These are phyloP conservation scores for Lottia scabra DNA, from an alignment of 2,888 invertebrate genomes.

Conservation along the genomic window DNA sequence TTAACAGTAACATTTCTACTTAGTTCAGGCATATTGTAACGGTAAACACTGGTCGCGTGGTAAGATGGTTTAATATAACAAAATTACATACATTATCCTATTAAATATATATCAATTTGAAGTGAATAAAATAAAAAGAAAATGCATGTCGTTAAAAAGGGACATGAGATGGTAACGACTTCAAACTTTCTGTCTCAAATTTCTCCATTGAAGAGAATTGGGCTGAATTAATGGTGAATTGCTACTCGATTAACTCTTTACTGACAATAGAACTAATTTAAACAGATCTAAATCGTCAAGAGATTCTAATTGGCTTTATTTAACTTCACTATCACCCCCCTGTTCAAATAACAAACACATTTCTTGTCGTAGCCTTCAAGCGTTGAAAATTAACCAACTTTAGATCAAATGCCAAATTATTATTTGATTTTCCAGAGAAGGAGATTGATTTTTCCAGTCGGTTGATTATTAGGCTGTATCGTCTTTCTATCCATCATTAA, in stretches of 20 bases:
- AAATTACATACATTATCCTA: no score
- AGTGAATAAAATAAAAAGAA: no score
- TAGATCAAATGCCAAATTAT: constrained; percentile 5
- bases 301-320: constrained; percentile 2
- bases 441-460: constrained; percentile 2
- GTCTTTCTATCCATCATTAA: not conserved
- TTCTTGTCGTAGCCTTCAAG: not conserved
- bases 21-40: no score
- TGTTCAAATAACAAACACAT: constrained; percentile 4
- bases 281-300: constrained; percentile 2
- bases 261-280: constrained; percentile 2
- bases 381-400: constrained; percentile 7
- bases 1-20: no score
- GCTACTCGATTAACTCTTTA: constrained; percentile 6
- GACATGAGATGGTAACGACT: no score
- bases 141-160: no score
- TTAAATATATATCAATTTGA: no score
- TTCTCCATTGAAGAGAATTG: not conserved
- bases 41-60: no score
- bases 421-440: constrained; percentile 1
- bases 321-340: not conserved
- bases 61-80: no score
- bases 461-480: not conserved
- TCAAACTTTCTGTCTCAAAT: no score
- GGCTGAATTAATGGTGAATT: not conserved